Conservation (phyloP, 1,140 invertebrate species). For the Trialeurodes vaporariorum region DNA sequence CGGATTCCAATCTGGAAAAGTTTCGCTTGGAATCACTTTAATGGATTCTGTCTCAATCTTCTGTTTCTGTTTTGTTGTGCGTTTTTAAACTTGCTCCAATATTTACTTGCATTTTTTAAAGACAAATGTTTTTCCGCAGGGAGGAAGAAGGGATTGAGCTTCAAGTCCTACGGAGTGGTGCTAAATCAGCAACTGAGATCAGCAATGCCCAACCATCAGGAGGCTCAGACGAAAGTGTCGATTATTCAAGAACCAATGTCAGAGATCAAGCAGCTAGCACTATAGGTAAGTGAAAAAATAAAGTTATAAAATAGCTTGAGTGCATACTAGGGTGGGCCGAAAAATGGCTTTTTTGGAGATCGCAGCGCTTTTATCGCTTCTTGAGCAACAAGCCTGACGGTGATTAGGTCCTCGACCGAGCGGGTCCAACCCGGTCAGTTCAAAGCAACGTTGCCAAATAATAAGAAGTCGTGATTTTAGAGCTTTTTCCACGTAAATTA, state of each 20-base stretch:
- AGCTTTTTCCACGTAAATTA: too few relatives aligned
- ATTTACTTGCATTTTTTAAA: too few relatives aligned
- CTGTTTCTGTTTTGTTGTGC: conserved; percentile 25
- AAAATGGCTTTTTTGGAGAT: conserved; percentile 12
- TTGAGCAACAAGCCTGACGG: too few relatives aligned
- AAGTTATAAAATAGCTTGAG: conserved; percentile 27
- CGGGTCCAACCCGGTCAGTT: too few relatives aligned
- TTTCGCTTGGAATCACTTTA: too few relatives aligned
- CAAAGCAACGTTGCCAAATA: too few relatives aligned
- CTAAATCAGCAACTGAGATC: conserved; percentile 5
- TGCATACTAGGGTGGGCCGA: conserved; percentile 24
- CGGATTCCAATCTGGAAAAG: too few relatives aligned
- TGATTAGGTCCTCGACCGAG: too few relatives aligned
- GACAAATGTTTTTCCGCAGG: too few relatives aligned
- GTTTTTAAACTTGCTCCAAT: too few relatives aligned
- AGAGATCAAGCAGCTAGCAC: conserved; percentile 44
- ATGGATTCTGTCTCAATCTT: too few relatives aligned
- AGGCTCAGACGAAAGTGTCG: conserved; percentile 40
- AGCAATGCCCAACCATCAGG: conserved; percentile 33
- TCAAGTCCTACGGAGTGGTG: conserved; percentile 50
- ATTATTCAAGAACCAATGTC: conserved; percentile 34
- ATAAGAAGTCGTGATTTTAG: too few relatives aligned
- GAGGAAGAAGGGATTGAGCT: conserved; percentile 74
- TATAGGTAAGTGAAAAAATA: conserved; percentile 42
- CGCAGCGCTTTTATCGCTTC: conserved; percentile 16